Percentiles rank a stretch among this genome's conserved stretches.
Conservation (phyloP, 2,888 invertebrate species). For the Tetanocera ferruginea region DNA sequence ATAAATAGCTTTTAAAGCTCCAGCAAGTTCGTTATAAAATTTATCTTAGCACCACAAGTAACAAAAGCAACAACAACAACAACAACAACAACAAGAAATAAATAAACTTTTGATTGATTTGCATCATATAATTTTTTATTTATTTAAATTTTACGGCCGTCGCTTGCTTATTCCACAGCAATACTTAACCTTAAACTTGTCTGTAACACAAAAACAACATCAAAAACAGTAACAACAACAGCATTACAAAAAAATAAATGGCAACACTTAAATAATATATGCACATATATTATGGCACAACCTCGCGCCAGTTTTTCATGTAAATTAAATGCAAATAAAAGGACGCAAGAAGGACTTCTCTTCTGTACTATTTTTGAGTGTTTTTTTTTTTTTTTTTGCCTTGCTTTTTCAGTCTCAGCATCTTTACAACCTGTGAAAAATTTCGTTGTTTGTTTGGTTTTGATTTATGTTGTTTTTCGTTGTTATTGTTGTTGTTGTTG, state of each 20-base stretch:
- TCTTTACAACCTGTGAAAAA: slow-evolving; percentile 14
- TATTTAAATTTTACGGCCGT: not conserved
- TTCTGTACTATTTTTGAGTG: not conserved
- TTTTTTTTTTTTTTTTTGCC: not conserved
- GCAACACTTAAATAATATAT: slow-evolving; percentile 17
- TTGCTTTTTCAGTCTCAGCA: not conserved
- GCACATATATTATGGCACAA: not conserved
- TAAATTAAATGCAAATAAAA: slow-evolving; percentile 34
- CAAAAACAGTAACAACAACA: not conserved
- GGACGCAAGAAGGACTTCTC: not conserved
- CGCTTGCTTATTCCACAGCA: not conserved
- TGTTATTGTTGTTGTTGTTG: slow-evolving; percentile 11
- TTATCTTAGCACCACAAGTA: not conserved
- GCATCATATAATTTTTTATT: not conserved
- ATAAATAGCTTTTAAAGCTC: too few species aligned
- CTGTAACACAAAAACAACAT: not conserved
- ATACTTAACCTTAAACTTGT: slow-evolving; percentile 10
- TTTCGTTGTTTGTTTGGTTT: slow-evolving; percentile 3
- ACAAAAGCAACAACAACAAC: not conserved
- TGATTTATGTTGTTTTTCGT: slow-evolving; percentile 28
- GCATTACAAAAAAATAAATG: not conserved
- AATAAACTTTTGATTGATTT: slow-evolving; percentile 2
- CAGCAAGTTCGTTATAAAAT: too few species aligned
- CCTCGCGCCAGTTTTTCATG: not conserved
- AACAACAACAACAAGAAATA: not conserved